phyloP scores from a whole-genome alignment of 2,113 vertebrate genomes.

The Sturnus vulgaris region DNA sequence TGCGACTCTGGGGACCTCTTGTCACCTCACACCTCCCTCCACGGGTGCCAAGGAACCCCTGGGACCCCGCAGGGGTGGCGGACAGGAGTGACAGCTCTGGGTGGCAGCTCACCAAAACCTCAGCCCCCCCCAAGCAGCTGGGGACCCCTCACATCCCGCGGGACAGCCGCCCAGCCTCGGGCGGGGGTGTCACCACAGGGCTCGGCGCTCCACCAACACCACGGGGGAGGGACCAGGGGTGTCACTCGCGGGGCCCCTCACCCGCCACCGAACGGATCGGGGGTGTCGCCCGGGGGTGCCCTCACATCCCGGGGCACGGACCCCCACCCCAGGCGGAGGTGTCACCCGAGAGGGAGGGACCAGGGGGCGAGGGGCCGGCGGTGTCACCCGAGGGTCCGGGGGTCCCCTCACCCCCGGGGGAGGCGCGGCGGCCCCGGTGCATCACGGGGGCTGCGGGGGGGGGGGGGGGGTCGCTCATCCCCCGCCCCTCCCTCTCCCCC shows the following conservation, averaged over 20 bases:
- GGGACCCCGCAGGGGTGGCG: background rate
- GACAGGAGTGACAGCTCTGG: background rate
- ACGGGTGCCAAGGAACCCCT: background rate
- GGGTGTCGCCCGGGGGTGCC: background rate
- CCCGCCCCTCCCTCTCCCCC: background rate
- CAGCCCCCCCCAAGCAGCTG: too few relatives aligned
- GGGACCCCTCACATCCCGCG: background rate
- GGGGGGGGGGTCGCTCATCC: background rate
- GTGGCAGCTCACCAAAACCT: background rate
- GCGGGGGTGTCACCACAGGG: background rate
- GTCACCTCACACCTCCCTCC: background rate
- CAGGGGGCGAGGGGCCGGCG: background rate
- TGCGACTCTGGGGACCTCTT: background rate
- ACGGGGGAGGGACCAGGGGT: background rate
- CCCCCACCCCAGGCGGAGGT: too few relatives aligned
- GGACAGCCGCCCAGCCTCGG: background rate
- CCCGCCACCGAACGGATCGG: background rate
- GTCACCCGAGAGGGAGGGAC: background rate
- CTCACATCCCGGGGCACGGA: background rate
- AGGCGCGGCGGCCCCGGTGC: background rate
- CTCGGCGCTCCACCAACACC: background rate
- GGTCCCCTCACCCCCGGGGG: background rate
- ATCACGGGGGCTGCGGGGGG: background rate
- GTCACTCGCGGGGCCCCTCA: background rate
- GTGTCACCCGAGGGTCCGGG: too few relatives aligned